Conservation (phyloP, 2,888 invertebrate species). For the Amphipyra berbera region DNA sequence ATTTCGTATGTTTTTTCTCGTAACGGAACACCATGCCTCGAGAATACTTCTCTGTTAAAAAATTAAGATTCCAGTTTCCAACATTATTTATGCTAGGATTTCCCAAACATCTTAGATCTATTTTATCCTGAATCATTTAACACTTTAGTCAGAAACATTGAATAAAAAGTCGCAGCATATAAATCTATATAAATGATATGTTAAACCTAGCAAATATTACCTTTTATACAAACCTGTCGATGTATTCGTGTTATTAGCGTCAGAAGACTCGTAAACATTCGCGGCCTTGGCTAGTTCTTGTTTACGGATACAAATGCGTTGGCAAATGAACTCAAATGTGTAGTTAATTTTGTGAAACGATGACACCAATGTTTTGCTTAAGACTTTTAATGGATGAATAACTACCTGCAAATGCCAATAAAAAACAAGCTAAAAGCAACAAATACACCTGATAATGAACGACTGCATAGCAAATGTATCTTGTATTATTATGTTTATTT, state of each 20-base stretch:
- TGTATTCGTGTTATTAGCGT: conserved; percentile 63
- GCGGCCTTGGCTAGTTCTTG: conserved; percentile 79
- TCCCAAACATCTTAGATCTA: not conserved
- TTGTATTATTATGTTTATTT: conserved; percentile 45
- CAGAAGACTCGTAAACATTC: conserved; percentile 76
- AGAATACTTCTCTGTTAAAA: no score
- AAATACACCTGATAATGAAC: conserved; percentile 28
- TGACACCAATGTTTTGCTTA: conserved; percentile 52
- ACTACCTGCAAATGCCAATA: conserved; percentile 16
- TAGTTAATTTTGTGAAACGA: conserved; percentile 65
- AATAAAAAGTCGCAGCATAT: conserved; percentile 18
- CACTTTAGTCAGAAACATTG: conserved; percentile 4
- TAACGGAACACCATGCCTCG: not conserved
- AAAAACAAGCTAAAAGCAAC: conserved; percentile 17
- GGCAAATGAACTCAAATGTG: conserved; percentile 73
- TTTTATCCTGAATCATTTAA: conserved; percentile 10
- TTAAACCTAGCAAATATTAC: conserved; percentile 42
- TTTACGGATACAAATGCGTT: conserved; percentile 82
- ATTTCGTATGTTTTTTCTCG: not conserved
- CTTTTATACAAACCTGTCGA: conserved; percentile 57
- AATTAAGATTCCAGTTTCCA: no score
- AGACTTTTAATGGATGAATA: conserved; percentile 39
- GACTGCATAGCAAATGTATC: conserved; percentile 9
- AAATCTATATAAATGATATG: conserved; percentile 27
- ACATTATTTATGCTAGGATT: no score